phyloP scores from a whole-genome alignment of 2,888 invertebrate genomes.

The Melieria omissa region DNA sequence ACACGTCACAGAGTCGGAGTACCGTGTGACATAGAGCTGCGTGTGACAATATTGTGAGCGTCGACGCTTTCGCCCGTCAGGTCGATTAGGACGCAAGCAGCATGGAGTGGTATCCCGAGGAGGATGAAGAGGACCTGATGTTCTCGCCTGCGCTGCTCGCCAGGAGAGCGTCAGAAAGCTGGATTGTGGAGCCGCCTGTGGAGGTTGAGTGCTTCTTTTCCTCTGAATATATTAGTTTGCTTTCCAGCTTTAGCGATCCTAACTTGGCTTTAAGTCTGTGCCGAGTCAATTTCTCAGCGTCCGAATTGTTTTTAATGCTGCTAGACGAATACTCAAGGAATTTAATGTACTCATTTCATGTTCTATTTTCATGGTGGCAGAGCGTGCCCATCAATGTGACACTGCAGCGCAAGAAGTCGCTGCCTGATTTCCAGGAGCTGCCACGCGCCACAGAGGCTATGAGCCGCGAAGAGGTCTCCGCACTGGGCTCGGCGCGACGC shows the following conservation, averaged over 20 bases:
- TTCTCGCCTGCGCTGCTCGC: constrained; percentile 90
- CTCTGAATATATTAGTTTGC: constrained; percentile 31
- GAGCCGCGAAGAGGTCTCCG: constrained; percentile 95
- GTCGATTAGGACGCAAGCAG: background rate
- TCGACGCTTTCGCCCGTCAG: no score
- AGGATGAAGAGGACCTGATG: constrained; percentile 86
- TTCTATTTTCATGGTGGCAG: constrained; percentile 67
- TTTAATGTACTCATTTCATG: constrained; percentile 6
- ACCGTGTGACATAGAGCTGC: no score
- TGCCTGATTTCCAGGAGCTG: constrained; percentile 92
- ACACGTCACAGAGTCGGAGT: no score
- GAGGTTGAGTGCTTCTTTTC: constrained; percentile 73
- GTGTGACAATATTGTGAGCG: no score
- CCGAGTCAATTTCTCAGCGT: no score
- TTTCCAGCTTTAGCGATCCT: background rate
- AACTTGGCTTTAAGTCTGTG: no score
- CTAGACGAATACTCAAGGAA: no score
- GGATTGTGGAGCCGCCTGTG: constrained; percentile 88
- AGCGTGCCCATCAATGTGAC: constrained; percentile 82
- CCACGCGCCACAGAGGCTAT: constrained; percentile 84
- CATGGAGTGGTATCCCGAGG: constrained; percentile 85
- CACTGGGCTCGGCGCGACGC: constrained; percentile 91
- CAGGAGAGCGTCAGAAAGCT: constrained; percentile 86
- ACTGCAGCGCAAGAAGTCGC: constrained; percentile 93
- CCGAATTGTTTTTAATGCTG: no score